These are phyloP conservation scores for Ostrea edulis DNA, from an alignment of 1,140 invertebrate species.

Conservation along the genomic window DNA sequence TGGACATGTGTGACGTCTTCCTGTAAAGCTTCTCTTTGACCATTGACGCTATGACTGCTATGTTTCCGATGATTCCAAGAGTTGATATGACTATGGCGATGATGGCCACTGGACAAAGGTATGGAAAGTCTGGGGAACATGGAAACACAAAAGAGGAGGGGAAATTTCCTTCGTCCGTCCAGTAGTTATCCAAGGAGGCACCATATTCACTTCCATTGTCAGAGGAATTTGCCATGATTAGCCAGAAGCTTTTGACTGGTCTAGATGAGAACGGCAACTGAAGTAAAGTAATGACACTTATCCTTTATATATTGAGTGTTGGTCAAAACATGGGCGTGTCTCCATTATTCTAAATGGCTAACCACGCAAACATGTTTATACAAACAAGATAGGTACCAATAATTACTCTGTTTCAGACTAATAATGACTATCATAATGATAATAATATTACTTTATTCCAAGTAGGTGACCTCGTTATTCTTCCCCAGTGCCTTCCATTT, in stretches of 20 bases:
- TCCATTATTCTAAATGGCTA: too few relatives aligned
- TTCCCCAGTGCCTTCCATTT: too few relatives aligned
- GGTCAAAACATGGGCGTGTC: too few relatives aligned
- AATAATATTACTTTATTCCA: too few relatives aligned
- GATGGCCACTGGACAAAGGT: not conserved
- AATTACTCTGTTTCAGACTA: too few relatives aligned
- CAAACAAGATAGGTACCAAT: too few relatives aligned
- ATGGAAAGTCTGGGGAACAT: not conserved
- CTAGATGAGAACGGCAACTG: not conserved
- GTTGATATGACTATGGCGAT: not conserved
- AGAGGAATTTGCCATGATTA: not conserved
- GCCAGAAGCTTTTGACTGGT: not conserved
- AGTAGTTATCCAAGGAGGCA: not conserved
- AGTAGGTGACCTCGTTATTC: too few relatives aligned
- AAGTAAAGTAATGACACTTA: too few relatives aligned
- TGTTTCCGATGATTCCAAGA: not conserved
- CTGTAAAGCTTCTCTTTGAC: not conserved
- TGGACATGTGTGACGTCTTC: slow-evolving; percentile 10
- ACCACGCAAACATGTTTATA: too few relatives aligned
- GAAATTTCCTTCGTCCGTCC: not conserved
- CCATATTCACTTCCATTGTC: not conserved
- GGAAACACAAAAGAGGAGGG: not conserved
- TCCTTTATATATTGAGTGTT: too few relatives aligned
- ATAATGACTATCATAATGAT: too few relatives aligned
- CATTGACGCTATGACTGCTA: not conserved